Evolutionary conservation across 2,888 invertebrate species (phyloP), one percentile per base, ranked within the genome.

Genomic region (Tuta absoluta): DNA sequence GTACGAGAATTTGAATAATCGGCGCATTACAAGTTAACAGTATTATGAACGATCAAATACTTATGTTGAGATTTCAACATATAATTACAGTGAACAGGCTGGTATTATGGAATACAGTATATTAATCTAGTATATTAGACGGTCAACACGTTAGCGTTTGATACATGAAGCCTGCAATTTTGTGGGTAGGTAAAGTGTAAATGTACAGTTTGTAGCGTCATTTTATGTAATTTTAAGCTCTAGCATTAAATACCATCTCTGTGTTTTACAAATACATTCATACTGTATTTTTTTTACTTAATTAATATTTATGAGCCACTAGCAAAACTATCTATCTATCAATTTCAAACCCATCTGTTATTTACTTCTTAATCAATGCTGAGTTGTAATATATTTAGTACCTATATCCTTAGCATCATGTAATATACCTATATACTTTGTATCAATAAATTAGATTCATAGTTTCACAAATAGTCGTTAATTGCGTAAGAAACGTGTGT

Each of bases 1-100:
- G 87, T 84, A 81, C 72, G 77, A 75, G 83, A 84, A 87, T 90
- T 89, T 91, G 87, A 90, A 86, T 90, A 89, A 89, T 90, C 82
- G 79, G 67, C 76, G 74, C 76, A 84, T 86, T 87, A 87, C 81
- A 80, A 80, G 77, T 80, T 80, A 76, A 77, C 77, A 82, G 82
- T 81, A 84, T 82, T 81, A 77, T 75, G 73, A 77, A 74, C 76
- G 75, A 77, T 76, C 76, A 80, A 82, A 85, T 77, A 33, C 33
- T 33, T 33, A 77, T 80, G 78, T 76, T 71, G 75, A 67, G 72
- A 75, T 77, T 79, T 77, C 73, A 76, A 78, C 75, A 69, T 80
- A 74, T 79, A 79, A 81, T 80, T 80, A 81, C 37, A 53, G 38
- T 58, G 72, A 72, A 65, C 70, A 68, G 66, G 64, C 69, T 66